These are phyloP conservation scores for Mercenaria mercenaria DNA, from an alignment of 1,140 invertebrate genomes.

Conservation along the genomic window DNA sequence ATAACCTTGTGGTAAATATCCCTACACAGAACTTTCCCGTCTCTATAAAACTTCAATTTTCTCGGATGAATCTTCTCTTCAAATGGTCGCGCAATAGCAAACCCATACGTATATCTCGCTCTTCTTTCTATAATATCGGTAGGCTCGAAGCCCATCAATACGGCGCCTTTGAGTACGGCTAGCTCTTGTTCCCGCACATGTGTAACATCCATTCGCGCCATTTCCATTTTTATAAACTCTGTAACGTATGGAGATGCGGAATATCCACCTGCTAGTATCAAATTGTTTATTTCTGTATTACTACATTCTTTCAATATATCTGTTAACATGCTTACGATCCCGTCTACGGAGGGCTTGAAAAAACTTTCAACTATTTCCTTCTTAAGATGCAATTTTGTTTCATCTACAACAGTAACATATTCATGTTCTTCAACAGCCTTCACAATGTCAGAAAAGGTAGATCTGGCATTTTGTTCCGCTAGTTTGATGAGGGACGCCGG, in stretches of 20 bases:
- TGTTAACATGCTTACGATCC: background rate
- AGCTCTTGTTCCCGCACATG: background rate
- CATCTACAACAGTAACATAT: background rate
- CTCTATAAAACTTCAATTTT: background rate
- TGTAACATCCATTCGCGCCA: background rate
- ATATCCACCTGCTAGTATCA: background rate
- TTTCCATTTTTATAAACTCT: background rate
- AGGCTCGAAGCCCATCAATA: background rate
- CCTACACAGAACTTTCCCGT: background rate
- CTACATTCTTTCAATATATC: background rate
- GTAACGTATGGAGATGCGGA: background rate
- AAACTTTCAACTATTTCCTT: background rate
- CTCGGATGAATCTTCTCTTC: background rate
- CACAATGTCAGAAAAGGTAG: background rate
- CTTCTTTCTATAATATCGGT: background rate
- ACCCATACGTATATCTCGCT: background rate
- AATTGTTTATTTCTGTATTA: background rate
- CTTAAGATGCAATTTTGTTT: background rate
- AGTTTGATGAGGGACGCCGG: background rate
- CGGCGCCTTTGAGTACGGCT: background rate
- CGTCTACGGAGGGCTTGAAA: background rate
- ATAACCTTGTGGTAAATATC: background rate
- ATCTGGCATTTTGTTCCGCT: background rate
- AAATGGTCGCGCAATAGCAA: background rate
- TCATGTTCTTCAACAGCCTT: background rate